These are phyloP conservation scores for Elysia chlorotica DNA, from an alignment of 1,140 invertebrate species.

Conservation along the genomic window DNA sequence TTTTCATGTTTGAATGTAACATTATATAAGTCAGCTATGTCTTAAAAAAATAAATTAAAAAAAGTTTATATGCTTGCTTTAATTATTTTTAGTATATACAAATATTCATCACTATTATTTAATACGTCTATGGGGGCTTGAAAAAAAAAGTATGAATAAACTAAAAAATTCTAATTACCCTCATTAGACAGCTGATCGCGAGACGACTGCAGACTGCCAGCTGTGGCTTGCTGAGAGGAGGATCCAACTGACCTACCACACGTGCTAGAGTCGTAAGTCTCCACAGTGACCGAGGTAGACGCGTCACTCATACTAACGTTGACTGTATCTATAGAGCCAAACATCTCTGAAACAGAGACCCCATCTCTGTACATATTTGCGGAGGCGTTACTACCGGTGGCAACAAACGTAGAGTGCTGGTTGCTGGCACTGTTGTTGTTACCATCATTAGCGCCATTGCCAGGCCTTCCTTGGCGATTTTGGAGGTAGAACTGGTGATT, in stretches of 20 bases:
- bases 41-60: too few relatives aligned
- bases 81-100: too few relatives aligned
- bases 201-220: constrained; percentile 54
- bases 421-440: constrained; percentile 39
- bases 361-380: constrained; percentile 55
- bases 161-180: too few relatives aligned
- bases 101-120: too few relatives aligned
- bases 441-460: constrained; percentile 23
- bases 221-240: constrained; percentile 46
- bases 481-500: constrained; percentile 3
- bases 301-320: constrained; percentile 58
- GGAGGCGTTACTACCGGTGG: constrained; percentile 52
- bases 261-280: constrained; percentile 51
- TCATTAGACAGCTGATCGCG: constrained; percentile 52
- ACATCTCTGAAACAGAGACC: constrained; percentile 50
- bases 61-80: too few relatives aligned
- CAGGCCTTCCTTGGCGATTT: neutral
- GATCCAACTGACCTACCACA: constrained; percentile 53
- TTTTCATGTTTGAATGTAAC: too few relatives aligned
- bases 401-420: constrained; percentile 54
- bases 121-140: too few relatives aligned
- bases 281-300: constrained; percentile 51
- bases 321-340: constrained; percentile 58
- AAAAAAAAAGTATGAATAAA: too few relatives aligned
- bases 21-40: too few relatives aligned